Percentiles rank a stretch among this genome's conserved stretches.
Conservation (phyloP, 2,113 vertebrate species). For the Clupea harengus region DNA sequence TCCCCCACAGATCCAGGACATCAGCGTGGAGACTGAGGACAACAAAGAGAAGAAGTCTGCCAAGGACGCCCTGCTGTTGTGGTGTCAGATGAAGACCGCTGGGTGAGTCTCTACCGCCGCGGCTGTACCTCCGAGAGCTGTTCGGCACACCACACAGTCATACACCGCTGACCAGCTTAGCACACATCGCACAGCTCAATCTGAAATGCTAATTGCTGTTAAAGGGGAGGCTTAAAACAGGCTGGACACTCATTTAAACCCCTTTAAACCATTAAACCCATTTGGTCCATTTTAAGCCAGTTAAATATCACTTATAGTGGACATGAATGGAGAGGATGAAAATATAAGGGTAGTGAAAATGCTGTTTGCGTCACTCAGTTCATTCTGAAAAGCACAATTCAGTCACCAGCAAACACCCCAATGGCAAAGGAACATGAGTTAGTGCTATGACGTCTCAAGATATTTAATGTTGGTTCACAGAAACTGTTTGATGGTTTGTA, state of each 20-base stretch:
- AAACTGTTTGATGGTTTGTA: neutral
- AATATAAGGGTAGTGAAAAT: neutral
- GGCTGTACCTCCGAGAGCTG: too few relatives aligned
- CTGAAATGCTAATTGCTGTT: neutral
- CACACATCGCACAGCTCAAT: neutral
- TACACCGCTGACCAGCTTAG: neutral
- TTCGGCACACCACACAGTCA: neutral
- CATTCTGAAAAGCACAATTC: neutral
- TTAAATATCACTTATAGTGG: neutral
- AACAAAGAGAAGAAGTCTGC: slow-evolving; percentile 97
- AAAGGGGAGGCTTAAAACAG: slow-evolving; percentile 47
- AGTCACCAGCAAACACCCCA: neutral
- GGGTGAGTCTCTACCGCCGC: slow-evolving; percentile 75
- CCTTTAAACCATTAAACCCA: neutral
- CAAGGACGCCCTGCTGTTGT: slow-evolving; percentile 92
- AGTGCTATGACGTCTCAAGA: neutral
- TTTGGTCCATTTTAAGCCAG: neutral
- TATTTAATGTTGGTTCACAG: neutral
- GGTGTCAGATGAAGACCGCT: slow-evolving; percentile 99
- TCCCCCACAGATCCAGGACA: slow-evolving; percentile 88
- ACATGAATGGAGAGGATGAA: neutral
- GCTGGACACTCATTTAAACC: neutral
- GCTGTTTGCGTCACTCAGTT: neutral
- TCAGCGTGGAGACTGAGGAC: slow-evolving; percentile 95
- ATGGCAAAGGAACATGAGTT: neutral